phyloP scores from a whole-genome alignment of 2,888 invertebrate species.

The Auanema freiburgensis region DNA sequence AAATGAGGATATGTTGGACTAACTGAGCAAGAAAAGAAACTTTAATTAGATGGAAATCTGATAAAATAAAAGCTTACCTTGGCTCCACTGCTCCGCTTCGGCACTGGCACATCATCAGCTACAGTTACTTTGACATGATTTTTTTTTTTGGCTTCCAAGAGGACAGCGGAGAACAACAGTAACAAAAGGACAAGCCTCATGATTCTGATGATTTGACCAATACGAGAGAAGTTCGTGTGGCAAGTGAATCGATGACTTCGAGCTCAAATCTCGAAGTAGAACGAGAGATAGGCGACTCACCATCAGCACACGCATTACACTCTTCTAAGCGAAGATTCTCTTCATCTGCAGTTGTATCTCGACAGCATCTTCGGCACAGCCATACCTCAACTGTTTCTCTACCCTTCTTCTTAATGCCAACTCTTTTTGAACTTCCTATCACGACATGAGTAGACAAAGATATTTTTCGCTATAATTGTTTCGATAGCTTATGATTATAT shows the following conservation, averaged over 20 bases:
- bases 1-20: too few relatives aligned
- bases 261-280: too few relatives aligned
- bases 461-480: too few relatives aligned
- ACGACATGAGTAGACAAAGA: too few relatives aligned
- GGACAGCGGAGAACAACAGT: not conserved
- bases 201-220: not conserved
- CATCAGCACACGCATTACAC: conserved; percentile 22
- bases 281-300: too few relatives aligned
- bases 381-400: too few relatives aligned
- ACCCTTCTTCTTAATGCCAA: too few relatives aligned
- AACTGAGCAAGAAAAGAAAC: too few relatives aligned
- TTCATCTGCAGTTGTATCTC: not conserved
- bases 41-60: too few relatives aligned
- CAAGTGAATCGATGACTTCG: too few relatives aligned
- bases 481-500: not conserved
- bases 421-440: too few relatives aligned
- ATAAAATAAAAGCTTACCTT: conserved; percentile 14
- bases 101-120: conserved; percentile 15
- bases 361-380: not conserved
- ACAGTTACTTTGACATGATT: conserved; percentile 22
- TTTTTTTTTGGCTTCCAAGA: conserved; percentile 10
- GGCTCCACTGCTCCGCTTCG: conserved; percentile 2
- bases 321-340: conserved; percentile 2
- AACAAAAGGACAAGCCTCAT: conserved; percentile 9
- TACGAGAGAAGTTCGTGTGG: too few relatives aligned